A percentile compares a stretch with the other conserved stretches of the same genome.
Conservation (phyloP, 2,888 invertebrate genomes). For the Pandemis heparana region DNA sequence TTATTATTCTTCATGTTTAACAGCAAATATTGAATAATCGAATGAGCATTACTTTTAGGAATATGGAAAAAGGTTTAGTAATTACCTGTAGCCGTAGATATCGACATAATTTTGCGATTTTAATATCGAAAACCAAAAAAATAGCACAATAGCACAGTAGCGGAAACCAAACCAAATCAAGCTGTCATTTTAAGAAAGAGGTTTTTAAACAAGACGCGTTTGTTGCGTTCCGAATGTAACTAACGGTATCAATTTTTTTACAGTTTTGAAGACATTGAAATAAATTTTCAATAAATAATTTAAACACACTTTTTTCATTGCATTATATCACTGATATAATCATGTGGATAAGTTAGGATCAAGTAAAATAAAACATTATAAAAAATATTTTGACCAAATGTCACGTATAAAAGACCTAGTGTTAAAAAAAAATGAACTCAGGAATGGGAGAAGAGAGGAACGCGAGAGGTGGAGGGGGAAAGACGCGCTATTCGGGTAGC, state of each 20-base stretch:
- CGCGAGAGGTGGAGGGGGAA: constrained; percentile 65
- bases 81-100: constrained; percentile 83
- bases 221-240: constrained; percentile 61
- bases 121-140: constrained; percentile 78
- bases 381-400: constrained; percentile 43
- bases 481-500: constrained; percentile 72
- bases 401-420: constrained; percentile 64
- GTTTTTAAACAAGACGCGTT: constrained; percentile 58
- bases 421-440: constrained; percentile 63
- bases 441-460: constrained; percentile 66
- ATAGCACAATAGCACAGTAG: constrained; percentile 85
- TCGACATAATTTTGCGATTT: constrained; percentile 79
- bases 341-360: background rate
- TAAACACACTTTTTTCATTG: background rate
- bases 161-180: constrained; percentile 86
- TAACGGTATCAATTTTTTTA: constrained; percentile 17
- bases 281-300: background rate
- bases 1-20: constrained; percentile 76
- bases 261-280: background rate
- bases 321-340: constrained; percentile 36
- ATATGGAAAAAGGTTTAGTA: constrained; percentile 55
- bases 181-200: constrained; percentile 82
- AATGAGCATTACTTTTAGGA: constrained; percentile 52
- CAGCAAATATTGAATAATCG: constrained; percentile 61
- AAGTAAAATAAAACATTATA: background rate